These are phyloP conservation scores for Rugalucina vietnamica DNA, from an alignment of 2,888 invertebrate genomes.

Conservation along the genomic window DNA sequence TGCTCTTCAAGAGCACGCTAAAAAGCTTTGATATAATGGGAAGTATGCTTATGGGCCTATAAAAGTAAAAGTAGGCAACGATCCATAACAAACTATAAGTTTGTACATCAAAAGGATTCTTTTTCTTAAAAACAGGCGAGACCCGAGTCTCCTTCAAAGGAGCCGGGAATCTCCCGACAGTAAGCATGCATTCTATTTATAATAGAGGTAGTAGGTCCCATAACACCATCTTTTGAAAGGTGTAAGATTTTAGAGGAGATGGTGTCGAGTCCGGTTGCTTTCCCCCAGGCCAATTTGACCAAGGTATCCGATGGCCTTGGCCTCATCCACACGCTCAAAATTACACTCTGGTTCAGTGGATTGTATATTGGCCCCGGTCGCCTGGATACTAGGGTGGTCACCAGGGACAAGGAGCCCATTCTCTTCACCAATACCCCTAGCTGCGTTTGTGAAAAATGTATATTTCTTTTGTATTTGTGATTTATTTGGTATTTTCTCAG, in stretches of 20 bases:
- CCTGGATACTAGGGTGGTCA: background rate
- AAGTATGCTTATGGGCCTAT: background rate
- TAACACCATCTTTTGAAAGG: background rate
- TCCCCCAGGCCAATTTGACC: background rate
- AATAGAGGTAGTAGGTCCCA: background rate
- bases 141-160: background rate
- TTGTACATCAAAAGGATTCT: background rate
- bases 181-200: background rate
- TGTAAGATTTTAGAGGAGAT: background rate
- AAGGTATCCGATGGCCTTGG: background rate
- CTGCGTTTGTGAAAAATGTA: background rate
- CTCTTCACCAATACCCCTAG: background rate
- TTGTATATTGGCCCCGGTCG: too few relatives aligned
- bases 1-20: background rate
- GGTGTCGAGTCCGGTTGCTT: background rate
- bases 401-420: background rate
- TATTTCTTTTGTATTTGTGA: background rate
- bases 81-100: too few relatives aligned
- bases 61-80: too few relatives aligned
- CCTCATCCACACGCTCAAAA: background rate
- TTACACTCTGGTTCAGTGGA: too few relatives aligned
- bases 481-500: background rate
- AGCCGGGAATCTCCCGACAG: background rate
- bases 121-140: background rate
- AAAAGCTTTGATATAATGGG: background rate